Percentiles rank a stretch among this genome's conserved stretches.
These are phyloP conservation scores for Gonioctena quinquepunctata DNA, from an alignment of 1,140 invertebrate genomes.

Conservation along the genomic window DNA sequence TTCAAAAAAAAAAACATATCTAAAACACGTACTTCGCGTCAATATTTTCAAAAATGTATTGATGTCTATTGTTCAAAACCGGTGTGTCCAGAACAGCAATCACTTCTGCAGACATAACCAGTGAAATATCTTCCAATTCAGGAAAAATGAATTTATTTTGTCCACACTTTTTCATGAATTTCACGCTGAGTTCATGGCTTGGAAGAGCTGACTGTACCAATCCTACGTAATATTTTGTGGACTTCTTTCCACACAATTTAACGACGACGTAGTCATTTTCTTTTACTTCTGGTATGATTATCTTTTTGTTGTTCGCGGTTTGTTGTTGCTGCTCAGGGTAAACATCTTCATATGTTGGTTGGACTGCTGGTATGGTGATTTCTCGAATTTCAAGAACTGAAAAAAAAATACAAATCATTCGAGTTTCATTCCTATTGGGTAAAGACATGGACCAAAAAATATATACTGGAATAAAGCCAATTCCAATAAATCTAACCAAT, in stretches of 20 bases:
- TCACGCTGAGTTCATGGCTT: background rate
- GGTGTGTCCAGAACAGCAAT: background rate
- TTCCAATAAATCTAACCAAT: too few species aligned
- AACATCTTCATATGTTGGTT: too few species aligned
- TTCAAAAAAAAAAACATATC: too few species aligned
- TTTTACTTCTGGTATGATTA: background rate
- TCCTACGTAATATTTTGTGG: background rate
- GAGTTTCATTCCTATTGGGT: too few species aligned
- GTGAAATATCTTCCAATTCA: background rate
- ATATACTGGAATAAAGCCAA: too few species aligned
- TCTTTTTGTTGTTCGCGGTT: too few species aligned
- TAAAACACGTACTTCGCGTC: background rate
- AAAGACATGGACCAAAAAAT: too few species aligned
- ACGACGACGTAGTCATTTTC: background rate
- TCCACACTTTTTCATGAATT: background rate
- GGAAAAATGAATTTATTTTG: background rate
- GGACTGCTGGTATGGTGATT: too few species aligned
- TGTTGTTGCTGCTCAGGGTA: too few species aligned
- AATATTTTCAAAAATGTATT: background rate
- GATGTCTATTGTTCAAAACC: background rate
- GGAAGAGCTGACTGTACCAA: background rate
- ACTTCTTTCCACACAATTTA: background rate
- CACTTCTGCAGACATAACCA: background rate
- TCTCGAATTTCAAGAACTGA: too few species aligned
- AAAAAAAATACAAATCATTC: too few species aligned